Conservation (phyloP, 2,113 vertebrate genomes). For the Calidris pugnax region DNA sequence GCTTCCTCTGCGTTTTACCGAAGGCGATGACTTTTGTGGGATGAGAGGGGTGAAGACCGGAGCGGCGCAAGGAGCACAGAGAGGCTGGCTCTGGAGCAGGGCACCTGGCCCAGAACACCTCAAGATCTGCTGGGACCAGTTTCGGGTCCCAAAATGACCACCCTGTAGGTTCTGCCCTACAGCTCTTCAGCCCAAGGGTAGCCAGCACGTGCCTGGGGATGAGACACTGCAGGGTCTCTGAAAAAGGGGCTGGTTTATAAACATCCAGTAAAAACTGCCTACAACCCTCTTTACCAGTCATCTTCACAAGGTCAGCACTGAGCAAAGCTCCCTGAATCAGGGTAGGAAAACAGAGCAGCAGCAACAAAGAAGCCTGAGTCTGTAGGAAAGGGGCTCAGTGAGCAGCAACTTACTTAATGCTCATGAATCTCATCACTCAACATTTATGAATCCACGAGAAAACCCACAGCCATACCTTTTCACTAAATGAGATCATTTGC, state of each 20-base stretch:
- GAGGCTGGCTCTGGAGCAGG: fast-evolving
- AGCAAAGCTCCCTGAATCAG: background rate
- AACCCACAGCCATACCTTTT: background rate
- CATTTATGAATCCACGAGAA: fast-evolving
- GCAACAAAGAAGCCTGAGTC: background rate
- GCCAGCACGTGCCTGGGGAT: background rate
- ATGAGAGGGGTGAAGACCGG: background rate
- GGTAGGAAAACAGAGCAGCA: background rate
- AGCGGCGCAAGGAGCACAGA: fast-evolving
- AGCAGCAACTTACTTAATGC: background rate
- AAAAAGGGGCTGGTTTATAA: background rate
- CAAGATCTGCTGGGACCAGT: too few species aligned
- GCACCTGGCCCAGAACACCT: too few species aligned
- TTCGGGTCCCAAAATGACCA: too few species aligned
- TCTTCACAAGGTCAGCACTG: background rate
- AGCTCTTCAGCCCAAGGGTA: fast-evolving
- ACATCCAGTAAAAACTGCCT: background rate
- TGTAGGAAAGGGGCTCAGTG: background rate
- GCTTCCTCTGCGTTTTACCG: background rate
- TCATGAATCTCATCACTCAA: background rate
- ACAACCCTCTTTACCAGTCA: background rate
- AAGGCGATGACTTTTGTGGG: fast-evolving
- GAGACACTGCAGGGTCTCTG: background rate
- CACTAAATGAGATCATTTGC: background rate
- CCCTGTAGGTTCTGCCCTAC: background rate